phyloP scores from a whole-genome alignment of 2,113 vertebrate genomes.

The Neodon shergylaensis region DNA sequence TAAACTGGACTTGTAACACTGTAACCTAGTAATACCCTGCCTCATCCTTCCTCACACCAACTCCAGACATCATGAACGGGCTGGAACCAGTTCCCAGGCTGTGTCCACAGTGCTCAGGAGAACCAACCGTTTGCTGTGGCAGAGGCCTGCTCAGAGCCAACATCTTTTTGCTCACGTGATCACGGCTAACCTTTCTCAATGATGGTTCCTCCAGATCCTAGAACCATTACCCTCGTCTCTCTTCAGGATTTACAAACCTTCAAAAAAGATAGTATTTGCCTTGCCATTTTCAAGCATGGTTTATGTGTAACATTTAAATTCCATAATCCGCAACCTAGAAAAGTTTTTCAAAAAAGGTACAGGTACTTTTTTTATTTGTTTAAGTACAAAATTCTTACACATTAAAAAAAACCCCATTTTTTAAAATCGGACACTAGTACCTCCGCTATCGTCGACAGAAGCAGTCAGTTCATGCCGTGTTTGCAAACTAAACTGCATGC shows the following conservation, averaged over 20 bases:
- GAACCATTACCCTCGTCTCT: constrained; percentile 22
- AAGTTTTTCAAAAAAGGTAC: constrained; percentile 62
- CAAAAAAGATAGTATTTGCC: constrained; percentile 40
- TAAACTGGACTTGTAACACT: constrained; percentile 65
- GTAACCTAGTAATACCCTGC: constrained; percentile 48
- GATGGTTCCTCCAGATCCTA: not conserved
- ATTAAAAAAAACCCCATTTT: constrained; percentile 40
- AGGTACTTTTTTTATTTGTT: constrained; percentile 69
- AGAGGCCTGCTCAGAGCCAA: not conserved
- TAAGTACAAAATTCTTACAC: constrained; percentile 73
- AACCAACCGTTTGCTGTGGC: not conserved
- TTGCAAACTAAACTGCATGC: constrained; percentile 71
- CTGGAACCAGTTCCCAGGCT: not conserved
- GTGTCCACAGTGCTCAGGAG: not conserved
- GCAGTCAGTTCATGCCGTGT: constrained; percentile 41
- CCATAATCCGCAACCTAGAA: constrained; percentile 51
- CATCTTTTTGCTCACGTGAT: constrained; percentile 17
- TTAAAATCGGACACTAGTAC: constrained; percentile 53
- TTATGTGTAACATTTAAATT: constrained; percentile 57
- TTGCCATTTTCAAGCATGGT: constrained; percentile 47
- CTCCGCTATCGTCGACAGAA: constrained; percentile 48
- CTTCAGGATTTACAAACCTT: constrained; percentile 6
- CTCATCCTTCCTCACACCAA: not conserved
- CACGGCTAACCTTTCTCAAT: not conserved
- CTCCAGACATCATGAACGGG: not conserved